Evolutionary conservation across 2,797 vertebrate species (phyloP).

Genomic region (Yasuhikotakia modesta): DNA sequence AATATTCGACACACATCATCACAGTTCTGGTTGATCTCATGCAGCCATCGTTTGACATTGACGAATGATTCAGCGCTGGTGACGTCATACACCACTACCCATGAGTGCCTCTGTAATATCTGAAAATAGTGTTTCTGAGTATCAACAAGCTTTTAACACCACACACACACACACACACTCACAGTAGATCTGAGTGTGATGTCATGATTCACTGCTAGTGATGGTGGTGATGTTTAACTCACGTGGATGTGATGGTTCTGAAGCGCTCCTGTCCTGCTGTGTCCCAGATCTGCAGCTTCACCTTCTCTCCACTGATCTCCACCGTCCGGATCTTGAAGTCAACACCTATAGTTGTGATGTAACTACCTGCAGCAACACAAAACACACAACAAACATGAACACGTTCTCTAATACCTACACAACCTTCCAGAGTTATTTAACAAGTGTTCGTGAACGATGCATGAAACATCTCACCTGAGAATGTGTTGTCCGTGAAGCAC

Average conservation of each 20-base stretch:
- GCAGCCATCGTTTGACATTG: constrained; percentile 99
- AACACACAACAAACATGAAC: not conserved
- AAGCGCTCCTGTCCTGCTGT: constrained; percentile 98
- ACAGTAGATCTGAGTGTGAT: too few relatives aligned
- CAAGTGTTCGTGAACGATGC: too few relatives aligned
- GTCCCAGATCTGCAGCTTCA: constrained; percentile 99
- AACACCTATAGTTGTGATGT: constrained; percentile 98
- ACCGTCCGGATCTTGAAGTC: constrained; percentile 99
- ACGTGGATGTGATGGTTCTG: constrained; percentile 99
- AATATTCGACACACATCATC: constrained; percentile 98
- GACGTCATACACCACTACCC: constrained; percentile 97
- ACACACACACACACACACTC: too few relatives aligned
- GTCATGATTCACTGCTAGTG: too few relatives aligned
- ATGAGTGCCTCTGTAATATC: constrained; percentile 97
- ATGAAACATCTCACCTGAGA: constrained; percentile 88
- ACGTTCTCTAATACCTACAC: too few relatives aligned
- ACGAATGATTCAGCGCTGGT: constrained; percentile 98
- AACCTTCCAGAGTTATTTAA: too few relatives aligned
- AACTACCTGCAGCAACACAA: constrained; percentile 97
- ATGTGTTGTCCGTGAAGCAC: constrained; percentile 98
- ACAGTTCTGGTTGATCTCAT: constrained; percentile 99
- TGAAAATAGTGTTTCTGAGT: too few relatives aligned
- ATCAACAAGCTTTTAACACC: too few relatives aligned
- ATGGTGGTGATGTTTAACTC: constrained; percentile 66
- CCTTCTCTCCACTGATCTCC: constrained; percentile 98